Evolutionary conservation across 2,888 invertebrate species (phyloP).

Genomic region (Heteromurus nitidus): DNA sequence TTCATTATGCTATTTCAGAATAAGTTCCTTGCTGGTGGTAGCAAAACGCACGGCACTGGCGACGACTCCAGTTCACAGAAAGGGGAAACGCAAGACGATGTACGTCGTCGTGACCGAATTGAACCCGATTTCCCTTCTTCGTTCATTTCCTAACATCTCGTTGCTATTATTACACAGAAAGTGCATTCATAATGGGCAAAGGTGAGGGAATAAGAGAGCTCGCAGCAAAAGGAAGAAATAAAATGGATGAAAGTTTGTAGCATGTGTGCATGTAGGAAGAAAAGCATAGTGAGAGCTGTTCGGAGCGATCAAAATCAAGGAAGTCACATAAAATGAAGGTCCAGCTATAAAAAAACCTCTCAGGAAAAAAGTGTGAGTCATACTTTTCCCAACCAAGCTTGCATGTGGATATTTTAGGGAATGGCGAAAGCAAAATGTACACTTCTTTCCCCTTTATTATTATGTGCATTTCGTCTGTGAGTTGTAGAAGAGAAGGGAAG

Average conservation of each 20-base stretch:
- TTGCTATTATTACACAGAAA: slow-evolving; percentile 5
- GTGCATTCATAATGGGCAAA: slow-evolving; percentile 2
- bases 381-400: slow-evolving; percentile 11
- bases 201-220: not conserved
- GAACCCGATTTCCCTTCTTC: not conserved
- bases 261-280: not conserved
- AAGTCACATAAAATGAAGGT: slow-evolving; percentile 51
- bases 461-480: too few relatives aligned
- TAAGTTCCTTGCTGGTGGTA: too few relatives aligned
- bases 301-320: slow-evolving; percentile 41
- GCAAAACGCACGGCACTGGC: too few relatives aligned
- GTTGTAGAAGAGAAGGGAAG: too few relatives aligned
- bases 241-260: too few relatives aligned
- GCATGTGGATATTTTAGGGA: too few relatives aligned
- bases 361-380: slow-evolving; percentile 17
- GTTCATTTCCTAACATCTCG: not conserved
- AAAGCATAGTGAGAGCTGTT: not conserved
- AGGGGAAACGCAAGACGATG: not conserved
- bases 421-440: too few relatives aligned
- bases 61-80: too few relatives aligned
- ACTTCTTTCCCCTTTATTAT: not conserved
- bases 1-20: not conserved
- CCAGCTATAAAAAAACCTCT: slow-evolving; percentile 14
- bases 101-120: slow-evolving; percentile 7
- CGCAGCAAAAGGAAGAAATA: not conserved